Evolutionary conservation across 2,888 invertebrate genomes (phyloP).

Genomic region (Xanthia icteritia): DNA sequence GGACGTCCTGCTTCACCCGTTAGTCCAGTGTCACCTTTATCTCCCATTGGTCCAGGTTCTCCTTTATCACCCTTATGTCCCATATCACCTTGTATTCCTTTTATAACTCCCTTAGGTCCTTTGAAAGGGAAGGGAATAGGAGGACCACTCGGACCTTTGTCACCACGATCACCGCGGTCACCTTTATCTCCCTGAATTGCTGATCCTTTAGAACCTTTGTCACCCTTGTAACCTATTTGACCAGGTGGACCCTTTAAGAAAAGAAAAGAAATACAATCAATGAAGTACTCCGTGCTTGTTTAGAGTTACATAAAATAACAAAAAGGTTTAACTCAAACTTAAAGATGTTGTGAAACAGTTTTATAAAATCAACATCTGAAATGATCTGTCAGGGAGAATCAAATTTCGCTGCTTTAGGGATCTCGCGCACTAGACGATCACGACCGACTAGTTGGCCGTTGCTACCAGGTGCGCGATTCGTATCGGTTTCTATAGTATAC

Average conservation of each 20-base stretch:
- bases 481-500: too few species aligned
- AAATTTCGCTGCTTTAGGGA: not conserved
- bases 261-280: constrained; percentile 7
- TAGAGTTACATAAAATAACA: not conserved
- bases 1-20: constrained; percentile 93
- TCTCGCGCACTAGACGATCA: too few species aligned
- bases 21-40: constrained; percentile 93
- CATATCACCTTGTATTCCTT: constrained; percentile 86
- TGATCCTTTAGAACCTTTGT: constrained; percentile 91
- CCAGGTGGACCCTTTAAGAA: constrained; percentile 92
- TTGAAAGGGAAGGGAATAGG: constrained; percentile 72
- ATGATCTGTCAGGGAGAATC: not conserved
- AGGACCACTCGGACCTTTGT: constrained; percentile 86
- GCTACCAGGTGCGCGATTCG: too few species aligned
- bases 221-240: constrained; percentile 92
- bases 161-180: constrained; percentile 90
- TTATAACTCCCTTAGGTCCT: constrained; percentile 83
- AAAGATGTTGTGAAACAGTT: not conserved
- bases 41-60: constrained; percentile 91
- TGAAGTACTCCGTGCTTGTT: not conserved
- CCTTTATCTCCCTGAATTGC: constrained; percentile 91
- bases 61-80: constrained; percentile 92
- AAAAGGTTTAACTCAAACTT: not conserved
- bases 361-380: not conserved
- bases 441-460: too few species aligned